These are phyloP conservation scores for Apamea monoglypha DNA, from an alignment of 2,888 invertebrate genomes.

Conservation along the genomic window DNA sequence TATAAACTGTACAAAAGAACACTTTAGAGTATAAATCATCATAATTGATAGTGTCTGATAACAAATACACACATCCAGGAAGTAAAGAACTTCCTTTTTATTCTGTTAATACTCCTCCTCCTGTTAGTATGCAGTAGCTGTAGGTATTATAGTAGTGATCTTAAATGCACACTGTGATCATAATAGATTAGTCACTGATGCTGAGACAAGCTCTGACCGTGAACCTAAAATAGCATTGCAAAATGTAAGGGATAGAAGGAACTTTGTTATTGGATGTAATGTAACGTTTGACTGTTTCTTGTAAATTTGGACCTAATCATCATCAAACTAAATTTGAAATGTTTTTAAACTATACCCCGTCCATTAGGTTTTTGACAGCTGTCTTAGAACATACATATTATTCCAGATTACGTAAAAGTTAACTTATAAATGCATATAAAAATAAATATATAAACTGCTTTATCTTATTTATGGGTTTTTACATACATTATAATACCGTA, in stretches of 20 bases:
- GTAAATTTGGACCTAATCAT: neutral
- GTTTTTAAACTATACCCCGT: too few relatives aligned
- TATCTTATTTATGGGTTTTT: too few relatives aligned
- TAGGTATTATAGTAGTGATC: constrained; percentile 23
- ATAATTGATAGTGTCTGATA: constrained; percentile 30
- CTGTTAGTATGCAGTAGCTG: neutral
- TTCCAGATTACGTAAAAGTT: too few relatives aligned
- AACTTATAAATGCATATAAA: too few relatives aligned
- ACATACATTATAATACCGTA: too few relatives aligned
- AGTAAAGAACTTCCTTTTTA: constrained; percentile 36
- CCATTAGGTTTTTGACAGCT: too few relatives aligned
- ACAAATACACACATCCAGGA: constrained; percentile 25
- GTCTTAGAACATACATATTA: too few relatives aligned
- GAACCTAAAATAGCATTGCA: constrained; percentile 46
- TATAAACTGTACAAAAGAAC: neutral
- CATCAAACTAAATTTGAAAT: neutral
- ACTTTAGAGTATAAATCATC: neutral
- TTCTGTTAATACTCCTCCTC: constrained; percentile 8
- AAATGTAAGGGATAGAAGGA: neutral
- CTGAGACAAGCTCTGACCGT: constrained; percentile 31
- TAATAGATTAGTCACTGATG: constrained; percentile 50
- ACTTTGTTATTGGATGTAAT: neutral
- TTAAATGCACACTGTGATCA: constrained; percentile 30
- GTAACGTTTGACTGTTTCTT: neutral
- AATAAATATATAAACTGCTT: too few relatives aligned